Evolutionary conservation across 2,113 vertebrate species (phyloP).

Genomic region (Pionites leucogaster): DNA sequence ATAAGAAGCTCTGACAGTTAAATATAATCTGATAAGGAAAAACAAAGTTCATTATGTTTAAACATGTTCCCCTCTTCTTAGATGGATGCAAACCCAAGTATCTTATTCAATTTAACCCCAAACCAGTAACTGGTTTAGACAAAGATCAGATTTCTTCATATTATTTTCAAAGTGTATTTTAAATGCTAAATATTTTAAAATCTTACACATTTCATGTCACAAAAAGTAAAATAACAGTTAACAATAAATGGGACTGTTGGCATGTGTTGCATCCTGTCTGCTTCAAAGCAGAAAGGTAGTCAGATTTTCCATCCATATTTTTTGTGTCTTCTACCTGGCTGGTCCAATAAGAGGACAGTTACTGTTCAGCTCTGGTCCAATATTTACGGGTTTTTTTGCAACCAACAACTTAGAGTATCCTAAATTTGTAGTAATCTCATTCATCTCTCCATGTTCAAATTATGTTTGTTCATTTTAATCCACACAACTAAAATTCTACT

Average conservation of each 20-base stretch:
- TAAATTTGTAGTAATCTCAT: not conserved
- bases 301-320: not conserved
- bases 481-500: not conserved
- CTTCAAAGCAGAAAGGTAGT: not conserved
- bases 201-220: not conserved
- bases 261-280: not conserved
- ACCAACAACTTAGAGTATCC: not conserved
- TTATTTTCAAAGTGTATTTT: not conserved
- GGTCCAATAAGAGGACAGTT: not conserved
- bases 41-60: not conserved
- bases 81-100: not conserved
- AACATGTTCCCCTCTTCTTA: not conserved
- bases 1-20: not conserved
- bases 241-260: not conserved
- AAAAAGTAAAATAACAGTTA: not conserved
- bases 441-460: not conserved
- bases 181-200: not conserved
- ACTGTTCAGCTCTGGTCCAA: not conserved
- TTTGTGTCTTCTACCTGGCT: not conserved
- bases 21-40: not conserved
- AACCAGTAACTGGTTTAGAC: not conserved
- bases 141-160: not conserved
- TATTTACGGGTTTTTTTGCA: fast-evolving
- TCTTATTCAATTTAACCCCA: not conserved
- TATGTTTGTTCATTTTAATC: not conserved